phyloP scores from a whole-genome alignment of 2,888 invertebrate species.

The Drosophila imparisetae region DNA sequence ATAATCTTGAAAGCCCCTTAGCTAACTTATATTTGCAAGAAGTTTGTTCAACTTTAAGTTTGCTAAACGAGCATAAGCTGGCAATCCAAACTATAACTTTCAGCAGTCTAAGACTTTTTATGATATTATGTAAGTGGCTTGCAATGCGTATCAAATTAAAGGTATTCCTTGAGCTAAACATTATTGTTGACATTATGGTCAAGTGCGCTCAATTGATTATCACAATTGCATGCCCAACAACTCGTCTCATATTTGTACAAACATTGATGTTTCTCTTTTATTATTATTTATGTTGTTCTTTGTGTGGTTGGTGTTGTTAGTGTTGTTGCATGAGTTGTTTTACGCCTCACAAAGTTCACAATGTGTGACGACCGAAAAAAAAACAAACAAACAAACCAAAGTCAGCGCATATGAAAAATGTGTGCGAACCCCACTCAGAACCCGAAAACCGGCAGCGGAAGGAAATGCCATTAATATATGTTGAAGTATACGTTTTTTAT shows the following conservation, averaged over 20 bases:
- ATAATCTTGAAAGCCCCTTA: not conserved
- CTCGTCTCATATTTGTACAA: not conserved
- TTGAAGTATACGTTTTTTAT: conserved; percentile 26
- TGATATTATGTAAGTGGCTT: not conserved
- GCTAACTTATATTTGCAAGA: not conserved
- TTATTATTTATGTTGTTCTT: conserved; percentile 16
- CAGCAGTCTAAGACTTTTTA: not conserved
- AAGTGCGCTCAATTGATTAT: conserved; percentile 13
- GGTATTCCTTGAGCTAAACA: not conserved
- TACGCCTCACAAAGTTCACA: conserved; percentile 54
- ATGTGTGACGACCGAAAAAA: conserved; percentile 30
- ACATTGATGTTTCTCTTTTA: not conserved
- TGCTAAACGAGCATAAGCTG: not conserved
- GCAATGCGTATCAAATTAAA: not conserved
- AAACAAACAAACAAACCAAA: conserved; percentile 58
- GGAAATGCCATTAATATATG: conserved; percentile 52
- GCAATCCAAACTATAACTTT: not conserved
- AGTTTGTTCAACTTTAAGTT: not conserved
- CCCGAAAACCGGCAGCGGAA: conserved; percentile 2
- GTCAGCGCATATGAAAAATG: conserved; percentile 52
- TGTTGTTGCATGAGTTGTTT: conserved; percentile 53
- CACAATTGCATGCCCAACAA: not conserved
- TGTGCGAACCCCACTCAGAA: conserved; percentile 27
- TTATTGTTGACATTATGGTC: not conserved
- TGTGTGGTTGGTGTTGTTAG: conserved; percentile 5